Evolutionary conservation across 92 coral and sea anemone genomes (phyloP).

Genomic region (Actinernus sp.): DNA sequence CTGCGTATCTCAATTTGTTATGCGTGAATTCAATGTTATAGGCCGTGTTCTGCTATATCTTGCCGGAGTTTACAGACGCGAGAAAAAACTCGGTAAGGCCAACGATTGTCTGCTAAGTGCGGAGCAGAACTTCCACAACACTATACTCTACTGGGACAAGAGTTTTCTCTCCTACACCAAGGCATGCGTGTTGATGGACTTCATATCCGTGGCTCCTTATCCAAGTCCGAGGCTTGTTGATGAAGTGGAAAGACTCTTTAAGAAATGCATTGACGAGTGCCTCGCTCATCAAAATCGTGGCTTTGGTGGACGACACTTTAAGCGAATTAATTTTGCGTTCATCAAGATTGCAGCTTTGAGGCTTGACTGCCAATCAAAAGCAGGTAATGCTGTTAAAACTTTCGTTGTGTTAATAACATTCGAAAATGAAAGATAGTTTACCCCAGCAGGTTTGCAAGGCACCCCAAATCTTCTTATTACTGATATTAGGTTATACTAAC

Average conservation of each 20-base stretch:
- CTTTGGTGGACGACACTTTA: no score
- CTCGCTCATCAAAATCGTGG: conserved; percentile 12
- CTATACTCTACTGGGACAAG: conserved; percentile 30
- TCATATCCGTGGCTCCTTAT: conserved; percentile 13
- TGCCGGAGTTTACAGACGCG: conserved; percentile 55
- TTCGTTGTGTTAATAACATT: no score
- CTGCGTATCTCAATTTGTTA: no score
- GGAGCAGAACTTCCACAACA: conserved; percentile 23
- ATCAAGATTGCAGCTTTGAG: conserved; percentile 56
- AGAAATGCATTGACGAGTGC: conserved; percentile 57
- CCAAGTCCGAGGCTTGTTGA: conserved; percentile 2
- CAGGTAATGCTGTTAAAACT: no score
- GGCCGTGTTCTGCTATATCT: conserved; percentile 34
- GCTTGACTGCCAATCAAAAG: conserved; percentile 65
- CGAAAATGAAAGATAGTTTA: no score
- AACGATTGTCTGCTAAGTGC: conserved; percentile 30
- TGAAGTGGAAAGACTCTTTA: conserved; percentile 14
- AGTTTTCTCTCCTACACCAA: conserved; percentile 49
- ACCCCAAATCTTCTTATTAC: no score
- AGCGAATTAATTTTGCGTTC: conserved; percentile 57
- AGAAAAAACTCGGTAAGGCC: conserved; percentile 47
- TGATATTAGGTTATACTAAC: no score
- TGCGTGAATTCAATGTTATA: no score
- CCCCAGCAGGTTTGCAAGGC: no score
- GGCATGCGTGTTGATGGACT: conserved; percentile 54